Base-by-base conservation (phyloP, 2,797 vertebrate species). In the Nothura maculosa region DNA sequence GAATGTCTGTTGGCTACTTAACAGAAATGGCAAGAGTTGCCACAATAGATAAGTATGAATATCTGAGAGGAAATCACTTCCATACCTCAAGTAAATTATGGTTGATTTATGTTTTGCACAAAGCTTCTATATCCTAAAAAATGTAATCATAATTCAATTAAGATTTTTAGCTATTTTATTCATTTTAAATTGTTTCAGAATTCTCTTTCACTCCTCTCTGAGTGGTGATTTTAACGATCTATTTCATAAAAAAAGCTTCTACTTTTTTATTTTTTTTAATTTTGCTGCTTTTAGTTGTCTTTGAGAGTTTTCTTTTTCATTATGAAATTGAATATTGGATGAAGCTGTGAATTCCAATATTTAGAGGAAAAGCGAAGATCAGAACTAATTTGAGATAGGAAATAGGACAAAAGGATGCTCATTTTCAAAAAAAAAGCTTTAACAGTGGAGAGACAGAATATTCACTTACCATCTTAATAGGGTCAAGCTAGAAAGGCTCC, bases 361-460 rank as follows among this genome's bases (percentile, higher is more conserved):
- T 94, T 80, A 32, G 38, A 87, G 52, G 15, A 93, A 92, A 66
- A 92, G 25, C 27, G 50, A 67, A 69, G 27, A 79, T 52, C 12
- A 86, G 55, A 91, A 72, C 36, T 75, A 73, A 62, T 30, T 89
- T 72, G 62, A 81, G 4, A 42, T 40, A 74, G 30, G 75, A 92
- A 86, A 42, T 55, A 83, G 38, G 54, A 89, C 30, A 81, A 93
- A 89, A 83, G 68, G 28, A 45, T 87, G 69, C 38, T 90, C 48
- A 60, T 87, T 18, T 83, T 81, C 38, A 17, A 78, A 6, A 6
- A 32, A 61, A 78, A 74, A 55, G 8, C 45, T 50, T 82, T 85
- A 18, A 34, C 50, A 78, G 36, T 47, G n/a, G 45, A 68, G 28
- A 79, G 10, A 18, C 63, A 77, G 48, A 82, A 62, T 12, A 24